Evolutionary conservation across 1,140 invertebrate genomes (phyloP).

Genomic region (Atopsyche davidsoni): DNA sequence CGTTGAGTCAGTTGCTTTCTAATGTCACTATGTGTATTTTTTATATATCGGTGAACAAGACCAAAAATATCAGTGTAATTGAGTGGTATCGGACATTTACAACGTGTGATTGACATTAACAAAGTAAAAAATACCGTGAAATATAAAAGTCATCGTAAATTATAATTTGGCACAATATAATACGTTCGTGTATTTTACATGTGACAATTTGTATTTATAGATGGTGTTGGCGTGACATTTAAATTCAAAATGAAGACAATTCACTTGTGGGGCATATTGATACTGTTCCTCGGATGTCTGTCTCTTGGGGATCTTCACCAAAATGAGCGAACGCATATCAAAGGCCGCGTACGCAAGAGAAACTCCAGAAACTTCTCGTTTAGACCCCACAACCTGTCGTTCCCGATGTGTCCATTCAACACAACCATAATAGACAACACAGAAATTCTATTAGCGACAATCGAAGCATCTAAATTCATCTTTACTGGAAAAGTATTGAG

Average conservation of each 20-base stretch:
- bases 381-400: conserved; percentile 10
- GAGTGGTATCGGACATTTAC: too few relatives aligned
- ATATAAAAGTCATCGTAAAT: too few relatives aligned
- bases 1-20: too few relatives aligned
- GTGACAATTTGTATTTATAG: too few relatives aligned
- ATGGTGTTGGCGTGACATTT: too few relatives aligned
- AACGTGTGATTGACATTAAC: too few relatives aligned
- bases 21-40: too few relatives aligned
- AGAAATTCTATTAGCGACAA: conserved; percentile 49
- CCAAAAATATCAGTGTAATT: too few relatives aligned
- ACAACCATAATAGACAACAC: conserved; percentile 54
- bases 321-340: conserved; percentile 12
- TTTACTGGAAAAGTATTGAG: conserved; percentile 63
- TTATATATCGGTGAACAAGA: too few relatives aligned
- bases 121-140: too few relatives aligned
- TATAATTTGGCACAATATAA: too few relatives aligned
- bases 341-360: conserved; percentile 23
- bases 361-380: conserved; percentile 20
- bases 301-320: not conserved
- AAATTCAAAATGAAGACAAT: conserved; percentile 10
- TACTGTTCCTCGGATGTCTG: not conserved
- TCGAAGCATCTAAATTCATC: conserved; percentile 55
- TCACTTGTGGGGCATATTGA: conserved; percentile 1
- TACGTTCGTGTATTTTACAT: too few relatives aligned
- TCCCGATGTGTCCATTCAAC: conserved; percentile 46